These are phyloP conservation scores for Synodontis membranacea DNA, from an alignment of 2,113 vertebrate species.

Conservation along the genomic window DNA sequence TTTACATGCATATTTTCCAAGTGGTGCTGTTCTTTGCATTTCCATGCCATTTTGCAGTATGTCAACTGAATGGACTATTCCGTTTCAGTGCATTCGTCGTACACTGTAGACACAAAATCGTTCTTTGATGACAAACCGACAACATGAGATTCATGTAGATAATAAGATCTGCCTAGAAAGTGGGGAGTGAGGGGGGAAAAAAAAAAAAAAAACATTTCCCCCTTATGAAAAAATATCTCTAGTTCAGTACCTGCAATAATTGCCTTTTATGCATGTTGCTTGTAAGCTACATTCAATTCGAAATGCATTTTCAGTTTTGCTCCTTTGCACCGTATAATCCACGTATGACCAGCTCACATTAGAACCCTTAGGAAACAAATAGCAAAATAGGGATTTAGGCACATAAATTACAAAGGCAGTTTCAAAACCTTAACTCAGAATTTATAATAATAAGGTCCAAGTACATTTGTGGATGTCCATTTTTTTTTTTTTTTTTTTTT, in stretches of 20 bases:
- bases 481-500: no score
- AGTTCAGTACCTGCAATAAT: constrained; percentile 16
- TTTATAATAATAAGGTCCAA: background rate
- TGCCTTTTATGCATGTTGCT: constrained; percentile 25
- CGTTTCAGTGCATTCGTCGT: constrained; percentile 30
- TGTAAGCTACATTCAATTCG: background rate
- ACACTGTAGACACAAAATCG: background rate
- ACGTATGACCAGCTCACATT: background rate
- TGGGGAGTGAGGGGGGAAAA: no score
- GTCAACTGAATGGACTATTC: constrained; percentile 30
- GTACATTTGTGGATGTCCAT: background rate
- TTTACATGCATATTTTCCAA: constrained; percentile 50
- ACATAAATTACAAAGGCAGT: background rate
- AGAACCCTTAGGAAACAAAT: constrained; percentile 10
- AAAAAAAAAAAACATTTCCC: no score
- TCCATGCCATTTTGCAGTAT: constrained; percentile 56
- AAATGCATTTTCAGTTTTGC: constrained; percentile 61
- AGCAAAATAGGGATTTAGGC: background rate
- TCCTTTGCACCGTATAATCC: background rate
- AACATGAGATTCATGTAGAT: background rate
- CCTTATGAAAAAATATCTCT: background rate
- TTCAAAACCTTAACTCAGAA: background rate
- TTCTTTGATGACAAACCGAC: background rate
- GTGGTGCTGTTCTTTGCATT: constrained; percentile 63
- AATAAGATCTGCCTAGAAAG: background rate